Percentiles rank a stretch among this genome's conserved stretches.
These are phyloP conservation scores for Silurus glanis DNA, from an alignment of 2,113 vertebrate genomes.

Conservation along the genomic window DNA sequence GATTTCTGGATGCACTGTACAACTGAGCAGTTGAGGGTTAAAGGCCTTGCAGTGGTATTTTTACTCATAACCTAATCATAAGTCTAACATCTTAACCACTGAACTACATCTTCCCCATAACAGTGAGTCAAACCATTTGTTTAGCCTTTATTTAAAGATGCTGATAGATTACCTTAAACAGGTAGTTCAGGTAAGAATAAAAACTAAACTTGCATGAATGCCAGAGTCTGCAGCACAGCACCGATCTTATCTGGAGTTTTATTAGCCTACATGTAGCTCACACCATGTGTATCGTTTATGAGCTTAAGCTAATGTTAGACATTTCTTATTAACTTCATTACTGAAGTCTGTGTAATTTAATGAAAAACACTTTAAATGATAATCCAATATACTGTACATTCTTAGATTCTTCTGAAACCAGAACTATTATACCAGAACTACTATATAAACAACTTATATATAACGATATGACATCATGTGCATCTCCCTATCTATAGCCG, in stretches of 20 bases:
- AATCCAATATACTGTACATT: not conserved
- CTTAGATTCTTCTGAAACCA: not conserved
- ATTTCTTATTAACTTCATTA: not conserved
- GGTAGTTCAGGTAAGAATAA: not conserved
- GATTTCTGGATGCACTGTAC: no score
- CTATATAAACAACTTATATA: not conserved
- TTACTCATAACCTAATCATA: no score
- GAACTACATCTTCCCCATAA: not conserved
- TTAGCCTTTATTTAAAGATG: not conserved
- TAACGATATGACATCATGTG: not conserved
- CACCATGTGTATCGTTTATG: slow-evolving; percentile 5
- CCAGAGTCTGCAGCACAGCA: not conserved
- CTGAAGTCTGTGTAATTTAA: not conserved
- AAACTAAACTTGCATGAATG: not conserved
- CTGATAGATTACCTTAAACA: not conserved
- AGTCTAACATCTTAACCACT: no score
- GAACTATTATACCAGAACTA: no score
- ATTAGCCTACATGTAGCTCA: not conserved
- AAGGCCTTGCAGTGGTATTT: no score
- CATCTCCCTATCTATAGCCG: not conserved
- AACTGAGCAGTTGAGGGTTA: no score
- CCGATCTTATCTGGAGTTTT: not conserved
- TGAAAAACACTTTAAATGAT: slow-evolving; percentile 3
- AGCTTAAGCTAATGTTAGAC: not conserved
- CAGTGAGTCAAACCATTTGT: not conserved